phyloP scores from a whole-genome alignment of 2,888 invertebrate genomes.

The Ochlodes sylvanus region DNA sequence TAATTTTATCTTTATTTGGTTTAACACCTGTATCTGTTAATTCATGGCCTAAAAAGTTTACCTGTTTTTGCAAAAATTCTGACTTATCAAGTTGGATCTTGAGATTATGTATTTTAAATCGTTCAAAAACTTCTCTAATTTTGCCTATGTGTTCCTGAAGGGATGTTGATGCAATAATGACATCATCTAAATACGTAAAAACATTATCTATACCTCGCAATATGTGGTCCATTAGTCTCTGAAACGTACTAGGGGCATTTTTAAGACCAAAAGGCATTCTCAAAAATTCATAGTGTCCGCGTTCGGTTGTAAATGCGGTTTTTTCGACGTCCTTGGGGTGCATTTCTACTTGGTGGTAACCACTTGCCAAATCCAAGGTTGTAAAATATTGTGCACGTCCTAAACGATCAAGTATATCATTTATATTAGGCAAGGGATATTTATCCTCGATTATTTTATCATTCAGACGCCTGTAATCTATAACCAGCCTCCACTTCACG shows the following conservation, averaged over 20 bases:
- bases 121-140: conserved; percentile 34
- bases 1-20: conserved; percentile 50
- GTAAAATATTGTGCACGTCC: too few relatives aligned
- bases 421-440: too few relatives aligned
- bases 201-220: conserved; percentile 50
- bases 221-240: conserved; percentile 54
- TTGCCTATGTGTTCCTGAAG: conserved; percentile 39
- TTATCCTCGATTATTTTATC: too few relatives aligned
- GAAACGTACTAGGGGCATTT: conserved; percentile 53
- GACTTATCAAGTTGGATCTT: conserved; percentile 39
- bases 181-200: conserved; percentile 39
- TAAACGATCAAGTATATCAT: too few relatives aligned
- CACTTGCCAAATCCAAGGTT: too few relatives aligned
- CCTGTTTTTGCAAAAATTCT: conserved; percentile 39
- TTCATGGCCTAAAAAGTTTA: conserved; percentile 34
- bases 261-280: too few relatives aligned
- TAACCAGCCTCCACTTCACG: too few relatives aligned
- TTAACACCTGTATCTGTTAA: conserved; percentile 43
- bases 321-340: too few relatives aligned
- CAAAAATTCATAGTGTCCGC: too few relatives aligned
- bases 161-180: conserved; percentile 30
- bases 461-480: too few relatives aligned
- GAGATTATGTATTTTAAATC: conserved; percentile 28
- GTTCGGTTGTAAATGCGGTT: too few relatives aligned
- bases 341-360: too few relatives aligned